Evolutionary conservation across 2,113 vertebrate genomes (phyloP), one percentile per base, ranked within the genome.

Genomic region (Piaya cayana): DNA sequence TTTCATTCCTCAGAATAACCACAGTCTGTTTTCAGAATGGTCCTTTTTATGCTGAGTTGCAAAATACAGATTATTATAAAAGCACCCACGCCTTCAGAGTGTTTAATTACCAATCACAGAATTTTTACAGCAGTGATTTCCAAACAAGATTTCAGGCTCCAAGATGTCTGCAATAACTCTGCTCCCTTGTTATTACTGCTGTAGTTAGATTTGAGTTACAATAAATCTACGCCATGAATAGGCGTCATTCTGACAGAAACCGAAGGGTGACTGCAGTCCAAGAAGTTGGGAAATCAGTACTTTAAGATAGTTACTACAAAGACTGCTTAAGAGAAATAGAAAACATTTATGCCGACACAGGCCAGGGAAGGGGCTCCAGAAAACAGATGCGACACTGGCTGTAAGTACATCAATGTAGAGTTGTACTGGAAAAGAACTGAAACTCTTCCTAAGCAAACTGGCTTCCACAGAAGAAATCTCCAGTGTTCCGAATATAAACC

Each of bases 11-110:
- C 63, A 58, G 53, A 87, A 76, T 72, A 95, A 87, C 36, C 32
- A 30, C 1, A 5, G 53, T 43, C 95, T 93, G 88, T 88, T 96
- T 96, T 93, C 94, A 96, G 96, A 96, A 96, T 95, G 95, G 92
- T 92, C 91, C 47, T 90, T 93, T 90, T 88, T 67, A 79, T 37
- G 69, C 50, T 1, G 18, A 75, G 43, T 39, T 94, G 65, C 78
- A 91, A 89, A 91, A 63, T 17, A 77, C 8, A 32, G 17, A 29
- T 74, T 49, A 67, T 52, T 39, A 49, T 15, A 71, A 85, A 82
- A 76, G n/a, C 49, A 45, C 11, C 15, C 8, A 22, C 23, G 45
- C 8, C 15, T 50, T 71, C 8, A 1, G 43, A 68, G 70, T 20
- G 11, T 63, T 65, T 70, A 74, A 58, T 58, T 63, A 8, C 69